Base-by-base conservation (phyloP, 2,113 vertebrate species). In the Thalassoma bifasciatum region DNA sequence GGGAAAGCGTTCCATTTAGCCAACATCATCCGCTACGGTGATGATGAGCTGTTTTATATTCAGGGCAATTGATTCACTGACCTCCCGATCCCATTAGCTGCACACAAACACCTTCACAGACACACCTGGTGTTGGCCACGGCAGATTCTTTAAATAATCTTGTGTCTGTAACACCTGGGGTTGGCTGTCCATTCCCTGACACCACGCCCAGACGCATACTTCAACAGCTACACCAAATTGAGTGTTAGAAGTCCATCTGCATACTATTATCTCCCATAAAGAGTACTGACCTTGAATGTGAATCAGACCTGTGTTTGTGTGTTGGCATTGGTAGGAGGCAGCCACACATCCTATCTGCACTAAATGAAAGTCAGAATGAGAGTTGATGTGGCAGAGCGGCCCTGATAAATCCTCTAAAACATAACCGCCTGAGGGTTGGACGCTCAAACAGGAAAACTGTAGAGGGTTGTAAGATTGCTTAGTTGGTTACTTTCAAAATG, bases 211-310 rank as follows among this genome's bases (percentile, higher is more conserved):
- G 13, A 65, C 61, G 53, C 64, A 40, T 38, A 24, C 37, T 40
- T 5, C 61, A 60, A 60, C 65, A 52, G 54, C 69, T 36, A 23
- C 9, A 67, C 59, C 54, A 66, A 79, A 34, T 53, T 83, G 73
- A 61, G 77, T 82, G 64, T 71, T 61, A 54, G 57, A 61, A 71
- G 77, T 84, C 82, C 86, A 83, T 88, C 90, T 84, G 82, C 56
- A 66, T 42, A 47, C 57, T 34, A 81, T 88, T 86, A 84, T 38
- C 70, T 73, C 46, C 56, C 22, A 22, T 0, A 17, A 64, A 77
- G 61, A 63, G 21, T 19, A 8, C 66, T 53, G 76, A 85, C 75
- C 82, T 84, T 83, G 69, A 37, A 49, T n/a, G 59, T 46, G 9
- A 62, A 66, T 54, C 56, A 17, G 78, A 75, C 56, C 30, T 24